These are phyloP conservation scores for Pygmarrhopalites habei DNA, from an alignment of 1,140 invertebrate species.

Conservation along the genomic window DNA sequence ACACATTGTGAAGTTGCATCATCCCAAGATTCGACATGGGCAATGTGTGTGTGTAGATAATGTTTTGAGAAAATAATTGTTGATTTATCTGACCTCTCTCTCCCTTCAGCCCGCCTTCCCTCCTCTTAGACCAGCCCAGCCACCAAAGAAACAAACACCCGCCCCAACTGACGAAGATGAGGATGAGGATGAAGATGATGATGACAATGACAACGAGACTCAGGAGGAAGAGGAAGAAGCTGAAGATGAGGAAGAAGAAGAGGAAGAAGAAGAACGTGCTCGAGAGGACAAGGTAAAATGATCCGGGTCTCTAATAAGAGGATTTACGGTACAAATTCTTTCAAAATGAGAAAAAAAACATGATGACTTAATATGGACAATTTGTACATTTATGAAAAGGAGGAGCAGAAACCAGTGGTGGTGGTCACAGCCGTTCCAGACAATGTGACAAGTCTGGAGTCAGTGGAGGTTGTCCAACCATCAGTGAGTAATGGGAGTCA, in stretches of 20 bases:
- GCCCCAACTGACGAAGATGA: conserved; percentile 31
- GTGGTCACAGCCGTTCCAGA: conserved; percentile 5
- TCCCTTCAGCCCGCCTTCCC: conserved; percentile 32
- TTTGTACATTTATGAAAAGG: too few species aligned
- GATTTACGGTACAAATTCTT: too few species aligned
- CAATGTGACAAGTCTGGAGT: conserved; percentile 17
- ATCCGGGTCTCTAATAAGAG: too few species aligned
- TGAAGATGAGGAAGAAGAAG: conserved; percentile 27
- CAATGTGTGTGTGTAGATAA: too few species aligned
- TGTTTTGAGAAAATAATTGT: too few species aligned
- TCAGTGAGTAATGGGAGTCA: conserved; percentile 11
- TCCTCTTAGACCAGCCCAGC: conserved; percentile 15
- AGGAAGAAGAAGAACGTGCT: conserved; percentile 26
- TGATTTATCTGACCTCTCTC: too few species aligned
- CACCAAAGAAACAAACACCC: conserved; percentile 25
- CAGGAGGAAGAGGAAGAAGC: conserved; percentile 24
- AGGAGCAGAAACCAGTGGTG: conserved; percentile 21
- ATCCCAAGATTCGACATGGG: too few species aligned
- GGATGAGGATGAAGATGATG: conserved; percentile 29
- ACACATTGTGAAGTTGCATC: too few species aligned
- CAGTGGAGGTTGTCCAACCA: conserved; percentile 15
- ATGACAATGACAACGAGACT: conserved; percentile 27
- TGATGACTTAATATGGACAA: too few species aligned
- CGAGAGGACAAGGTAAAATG: too few species aligned
- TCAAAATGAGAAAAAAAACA: too few species aligned